Base-by-base conservation (phyloP, 2,888 invertebrate species). In the Drosophila emarginata region DNA sequence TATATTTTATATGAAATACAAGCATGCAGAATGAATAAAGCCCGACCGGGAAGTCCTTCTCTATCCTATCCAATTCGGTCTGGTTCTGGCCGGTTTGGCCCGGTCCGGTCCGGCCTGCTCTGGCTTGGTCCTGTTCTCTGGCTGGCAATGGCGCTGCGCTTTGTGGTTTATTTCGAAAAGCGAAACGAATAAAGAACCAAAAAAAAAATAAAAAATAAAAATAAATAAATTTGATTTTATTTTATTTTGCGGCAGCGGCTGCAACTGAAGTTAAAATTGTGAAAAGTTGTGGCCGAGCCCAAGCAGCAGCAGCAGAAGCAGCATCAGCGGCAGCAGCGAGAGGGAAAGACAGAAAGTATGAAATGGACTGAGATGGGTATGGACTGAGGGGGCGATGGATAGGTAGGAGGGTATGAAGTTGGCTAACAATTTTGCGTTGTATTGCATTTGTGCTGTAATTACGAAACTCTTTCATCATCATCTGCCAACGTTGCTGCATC, bases 261-360 rank as follows among this genome's bases (percentile, higher is more conserved):
- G 87, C 79, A 67, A 66, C 64, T 81, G 86, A 85, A 85, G 80
- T 77, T 85, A 65, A 79, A 81, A 85, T 79, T 81, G 79, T 85
- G 67, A 74, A 81, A 83, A 75, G 78, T 78, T 76, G 77, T 63
- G 61, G 64, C 74, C 77, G 32, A 32, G 32, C 32, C 32, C 32
- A 32, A 32, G 32, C 32, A 40, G 59, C 68, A 58, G 26, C 36
- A 15, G 26, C 14, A 60, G 57, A n/a, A 32, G 5, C 5, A 28
- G 6, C n/a, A n/a, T n/a, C n/a, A 28, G 28, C 5, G 7, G 6
- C 0, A 28, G 28, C n/a, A 28, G 28, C 4, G 28, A 28, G 28
- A 28, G 28, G 5, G 6, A 28, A 6, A 28, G 28, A 28, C 28
- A 3, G 28, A 5, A 6, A 5, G 28, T 28, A 12, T 21, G 57